Base-by-base conservation (phyloP, 2,888 invertebrate genomes). In the Choristoneura rosaceana region DNA sequence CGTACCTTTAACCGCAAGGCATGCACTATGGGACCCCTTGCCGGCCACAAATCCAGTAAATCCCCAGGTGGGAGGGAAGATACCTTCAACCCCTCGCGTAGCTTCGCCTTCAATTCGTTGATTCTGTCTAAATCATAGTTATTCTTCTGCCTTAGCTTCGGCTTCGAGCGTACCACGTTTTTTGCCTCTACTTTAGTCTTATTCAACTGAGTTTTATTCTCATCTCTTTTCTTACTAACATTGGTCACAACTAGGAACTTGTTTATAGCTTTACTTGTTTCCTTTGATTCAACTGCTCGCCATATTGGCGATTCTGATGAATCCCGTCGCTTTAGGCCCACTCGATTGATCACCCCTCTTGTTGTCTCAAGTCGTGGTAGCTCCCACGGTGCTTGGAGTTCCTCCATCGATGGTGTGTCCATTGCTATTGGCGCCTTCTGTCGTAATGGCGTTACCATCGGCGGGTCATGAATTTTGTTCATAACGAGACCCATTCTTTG, bases 21-120 rank as follows among this genome's bases (percentile, higher is more conserved):
- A 33, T 62, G 45, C 62, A 62, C 62, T 4, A 45, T 45, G 12
- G 62, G 62, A 3, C 62, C 62, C 5, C 45, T 43, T 14, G 62
- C 62, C 25, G 62, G 33, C 45, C 25, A 43, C 45, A 62, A 14
- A 17, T 62, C 62, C 45, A 62, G 45, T 2, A 45, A 8, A 7
- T 62, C 14, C 14, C 55, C 55, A 0, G n/a, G 62, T 25, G 62
- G 62, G 9, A 12, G 61, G 4, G 55, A 55, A 1, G 55, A n/a
- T 4, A 55, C 3, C 55, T 25, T 55, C 1, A 55, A 2, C 3
- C 55, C 55, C 12, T 55, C 55, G 1, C 17, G 55, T 10, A 55
- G 55, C 12, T 55, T 25, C 25, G 1, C 0, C 25, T 12, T 55
- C 12, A 55, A 25, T 7, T 55, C 25, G 7, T 55, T 55, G 4